Percentiles rank a stretch among this genome's conserved stretches.
Conservation (phyloP, 2,113 vertebrate genomes). For the Rousettus leschenaultii region DNA sequence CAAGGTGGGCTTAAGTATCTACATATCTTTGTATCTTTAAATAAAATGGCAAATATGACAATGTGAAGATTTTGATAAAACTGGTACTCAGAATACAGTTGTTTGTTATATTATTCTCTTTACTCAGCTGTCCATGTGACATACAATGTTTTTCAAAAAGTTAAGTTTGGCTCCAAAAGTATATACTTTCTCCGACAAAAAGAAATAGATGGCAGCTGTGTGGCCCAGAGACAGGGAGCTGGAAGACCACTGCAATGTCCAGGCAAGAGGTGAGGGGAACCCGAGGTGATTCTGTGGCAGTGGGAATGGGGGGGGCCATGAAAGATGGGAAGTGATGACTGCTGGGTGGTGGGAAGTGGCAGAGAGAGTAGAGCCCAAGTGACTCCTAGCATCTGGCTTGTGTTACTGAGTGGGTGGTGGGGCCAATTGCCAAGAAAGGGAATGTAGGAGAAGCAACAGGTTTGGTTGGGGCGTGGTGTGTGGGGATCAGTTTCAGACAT, state of each 20-base stretch:
- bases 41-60: neutral
- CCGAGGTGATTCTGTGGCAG: neutral
- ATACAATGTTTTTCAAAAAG: neutral
- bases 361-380: neutral
- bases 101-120: neutral
- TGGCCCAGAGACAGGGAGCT: neutral
- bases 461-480: neutral
- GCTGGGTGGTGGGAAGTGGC: neutral
- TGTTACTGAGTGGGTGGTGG: neutral
- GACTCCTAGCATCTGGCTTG: neutral
- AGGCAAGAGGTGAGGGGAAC: neutral
- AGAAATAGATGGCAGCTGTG: neutral
- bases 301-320: neutral
- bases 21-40: neutral
- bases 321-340: neutral
- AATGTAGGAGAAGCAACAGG: constrained; percentile 18
- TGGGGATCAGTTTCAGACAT: constrained; percentile 17
- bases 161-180: neutral
- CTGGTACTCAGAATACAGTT: neutral
- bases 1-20: neutral
- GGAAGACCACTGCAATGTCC: neutral
- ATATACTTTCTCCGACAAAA: neutral
- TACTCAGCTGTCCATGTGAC: neutral
- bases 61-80: constrained; percentile 14
- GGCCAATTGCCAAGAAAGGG: neutral